Base-by-base conservation (phyloP, 23 tunicate genomes). In the Ascidia mentula region DNA sequence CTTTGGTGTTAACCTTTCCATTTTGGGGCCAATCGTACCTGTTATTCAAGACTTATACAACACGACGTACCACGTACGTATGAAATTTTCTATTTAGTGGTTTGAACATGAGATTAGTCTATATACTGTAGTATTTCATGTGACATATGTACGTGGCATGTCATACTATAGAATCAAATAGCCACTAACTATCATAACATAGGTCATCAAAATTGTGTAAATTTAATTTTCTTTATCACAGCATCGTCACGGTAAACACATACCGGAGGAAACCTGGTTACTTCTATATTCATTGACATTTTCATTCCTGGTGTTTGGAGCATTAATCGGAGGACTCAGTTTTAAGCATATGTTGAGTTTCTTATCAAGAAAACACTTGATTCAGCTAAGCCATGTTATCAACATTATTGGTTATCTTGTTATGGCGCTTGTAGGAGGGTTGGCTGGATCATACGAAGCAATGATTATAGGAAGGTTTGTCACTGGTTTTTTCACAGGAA, bases 401-500 rank as follows among this genome's bases (percentile, higher is more conserved):
- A 87, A 87, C 72, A 33, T 87, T 4, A 18, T 81, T 31, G 92
- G 78, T 17, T 59, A 45, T 0, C 0, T 72, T 38, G 69, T 87
- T 36, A 40, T 76, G 37, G 79, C 87, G 17, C 45, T 75, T 24
- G 76, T 53, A 2, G 86, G 82, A 0, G 86, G 92, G 18, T 17
- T 87, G 1, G 69, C 86, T 7, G 38, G 77, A 32, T 75, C 92
- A 2, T 87, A 87, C 72, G 92, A 87, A 69, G 79, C 86, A 26
- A 40, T 87, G 71, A 87, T 87, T 20, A 53, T 82, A 22, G 86
- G 92, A 34, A 59, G 92, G 45, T 69, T 87, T 18, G 39, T 87
- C 20, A 40, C 28, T 31, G 92, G 87, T 38, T 17, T 82, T 36
- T n/a, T n/a, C n/a, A n/a, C n/a, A n/a, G n/a, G n/a, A n/a, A n/a